phyloP scores from a whole-genome alignment of 2,797 vertebrate species.

The Hemitrygon akajei region DNA sequence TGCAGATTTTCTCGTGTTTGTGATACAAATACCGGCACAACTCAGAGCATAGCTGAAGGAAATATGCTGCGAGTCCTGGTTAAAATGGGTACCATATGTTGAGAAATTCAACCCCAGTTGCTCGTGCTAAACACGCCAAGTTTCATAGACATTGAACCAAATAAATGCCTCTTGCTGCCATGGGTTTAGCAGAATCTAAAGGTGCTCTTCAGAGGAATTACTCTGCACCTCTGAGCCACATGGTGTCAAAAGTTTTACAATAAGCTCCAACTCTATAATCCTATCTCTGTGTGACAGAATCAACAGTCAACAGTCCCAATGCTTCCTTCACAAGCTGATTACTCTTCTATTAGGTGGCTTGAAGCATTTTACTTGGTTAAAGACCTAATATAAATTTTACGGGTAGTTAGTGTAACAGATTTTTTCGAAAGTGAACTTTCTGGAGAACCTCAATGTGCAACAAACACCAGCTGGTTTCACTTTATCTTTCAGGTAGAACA shows the following conservation, averaged over 20 bases:
- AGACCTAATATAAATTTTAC: neutral
- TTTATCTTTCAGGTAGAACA: neutral
- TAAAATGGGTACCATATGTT: neutral
- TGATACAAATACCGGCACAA: too few species aligned
- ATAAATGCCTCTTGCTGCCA: too few species aligned
- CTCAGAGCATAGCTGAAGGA: neutral
- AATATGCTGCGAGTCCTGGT: neutral
- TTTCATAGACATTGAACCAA: too few species aligned
- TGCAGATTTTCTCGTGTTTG: too few species aligned
- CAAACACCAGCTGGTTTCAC: neutral
- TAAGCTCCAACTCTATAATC: neutral
- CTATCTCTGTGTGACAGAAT: neutral
- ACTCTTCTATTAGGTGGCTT: too few species aligned
- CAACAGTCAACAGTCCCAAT: neutral
- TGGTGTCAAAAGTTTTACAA: too few species aligned
- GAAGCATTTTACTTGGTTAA: neutral
- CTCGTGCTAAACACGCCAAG: too few species aligned
- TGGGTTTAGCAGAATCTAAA: too few species aligned
- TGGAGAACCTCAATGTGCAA: neutral
- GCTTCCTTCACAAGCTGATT: neutral
- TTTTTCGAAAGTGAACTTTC: neutral
- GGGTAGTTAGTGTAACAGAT: neutral
- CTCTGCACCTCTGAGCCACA: too few species aligned
- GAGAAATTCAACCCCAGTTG: too few species aligned
- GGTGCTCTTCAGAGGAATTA: too few species aligned